Conservation (phyloP, 2,888 invertebrate species). For the Trachelus iudaicus region DNA sequence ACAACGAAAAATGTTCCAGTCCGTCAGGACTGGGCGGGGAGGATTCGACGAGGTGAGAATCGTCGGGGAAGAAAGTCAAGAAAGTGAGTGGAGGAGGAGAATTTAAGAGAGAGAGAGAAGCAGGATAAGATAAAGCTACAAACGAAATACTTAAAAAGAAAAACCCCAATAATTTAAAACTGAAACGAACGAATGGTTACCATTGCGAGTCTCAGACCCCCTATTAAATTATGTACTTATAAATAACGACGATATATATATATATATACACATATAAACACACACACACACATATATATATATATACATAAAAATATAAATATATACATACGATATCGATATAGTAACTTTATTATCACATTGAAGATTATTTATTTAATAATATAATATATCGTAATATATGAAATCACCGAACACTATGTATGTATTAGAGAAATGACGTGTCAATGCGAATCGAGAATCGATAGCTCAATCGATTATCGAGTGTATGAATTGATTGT, state of each 20-base stretch:
- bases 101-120: background rate
- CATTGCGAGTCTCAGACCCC: constrained; percentile 55
- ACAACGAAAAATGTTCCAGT: background rate
- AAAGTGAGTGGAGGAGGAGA: background rate
- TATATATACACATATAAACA: constrained; percentile 47
- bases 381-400: constrained; percentile 45
- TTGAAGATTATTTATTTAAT: constrained; percentile 65
- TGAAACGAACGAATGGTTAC: constrained; percentile 53
- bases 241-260: constrained; percentile 46
- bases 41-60: background rate
- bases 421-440: constrained; percentile 15
- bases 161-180: constrained; percentile 22
- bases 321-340: constrained; percentile 51
- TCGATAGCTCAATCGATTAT: background rate
- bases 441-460: background rate
- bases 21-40: background rate
- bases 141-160: constrained; percentile 16
- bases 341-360: constrained; percentile 61
- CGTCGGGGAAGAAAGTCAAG: background rate
- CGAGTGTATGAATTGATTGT: background rate
- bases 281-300: constrained; percentile 43
- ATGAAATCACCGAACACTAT: constrained; percentile 15
- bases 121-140: background rate
- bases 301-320: constrained; percentile 48
- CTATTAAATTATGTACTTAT: constrained; percentile 47